These are phyloP conservation scores for Apotomis turbidana DNA, from an alignment of 2,888 invertebrate species.

Conservation along the genomic window DNA sequence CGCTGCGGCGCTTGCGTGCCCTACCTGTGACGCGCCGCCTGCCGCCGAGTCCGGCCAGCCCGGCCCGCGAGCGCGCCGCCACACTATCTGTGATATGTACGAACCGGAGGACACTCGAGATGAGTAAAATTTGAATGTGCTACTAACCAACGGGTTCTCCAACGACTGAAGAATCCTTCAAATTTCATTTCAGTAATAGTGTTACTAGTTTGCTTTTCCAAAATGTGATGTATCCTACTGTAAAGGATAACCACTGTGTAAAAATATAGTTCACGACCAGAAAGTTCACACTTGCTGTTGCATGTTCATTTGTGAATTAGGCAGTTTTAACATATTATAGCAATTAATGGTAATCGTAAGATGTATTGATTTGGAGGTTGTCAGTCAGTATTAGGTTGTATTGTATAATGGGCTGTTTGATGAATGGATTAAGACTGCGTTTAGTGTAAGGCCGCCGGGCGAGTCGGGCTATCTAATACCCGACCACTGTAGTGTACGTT, in stretches of 20 bases:
- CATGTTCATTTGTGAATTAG: conserved; percentile 37
- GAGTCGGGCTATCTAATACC: conserved; percentile 33
- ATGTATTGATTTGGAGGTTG: conserved; percentile 28
- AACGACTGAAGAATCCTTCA: conserved; percentile 14
- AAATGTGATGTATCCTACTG: neutral
- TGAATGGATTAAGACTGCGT: conserved; percentile 78
- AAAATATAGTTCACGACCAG: neutral
- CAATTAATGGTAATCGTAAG: conserved; percentile 14
- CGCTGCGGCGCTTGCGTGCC: conserved; percentile 78
- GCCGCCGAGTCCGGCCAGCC: conserved; percentile 41
- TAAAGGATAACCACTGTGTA: conserved; percentile 1
- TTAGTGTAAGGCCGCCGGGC: conserved; percentile 64
- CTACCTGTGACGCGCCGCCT: conserved; percentile 69
- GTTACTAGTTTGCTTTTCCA: conserved; percentile 14
- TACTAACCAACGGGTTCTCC: conserved; percentile 56
- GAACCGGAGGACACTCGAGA: conserved; percentile 65
- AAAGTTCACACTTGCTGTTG: conserved; percentile 25
- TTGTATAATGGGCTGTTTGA: conserved; percentile 55
- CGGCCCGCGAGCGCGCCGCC: conserved; percentile 48
- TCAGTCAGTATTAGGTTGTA: conserved; percentile 64
- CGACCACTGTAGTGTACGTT: conserved; percentile 34
- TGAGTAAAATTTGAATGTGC: conserved; percentile 72
- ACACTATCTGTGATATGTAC: conserved; percentile 76
- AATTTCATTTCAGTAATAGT: conserved; percentile 53
- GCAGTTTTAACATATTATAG: conserved; percentile 21